These are phyloP conservation scores for Osmoderma eremita DNA, from an alignment of 2,888 invertebrate species.

Conservation along the genomic window DNA sequence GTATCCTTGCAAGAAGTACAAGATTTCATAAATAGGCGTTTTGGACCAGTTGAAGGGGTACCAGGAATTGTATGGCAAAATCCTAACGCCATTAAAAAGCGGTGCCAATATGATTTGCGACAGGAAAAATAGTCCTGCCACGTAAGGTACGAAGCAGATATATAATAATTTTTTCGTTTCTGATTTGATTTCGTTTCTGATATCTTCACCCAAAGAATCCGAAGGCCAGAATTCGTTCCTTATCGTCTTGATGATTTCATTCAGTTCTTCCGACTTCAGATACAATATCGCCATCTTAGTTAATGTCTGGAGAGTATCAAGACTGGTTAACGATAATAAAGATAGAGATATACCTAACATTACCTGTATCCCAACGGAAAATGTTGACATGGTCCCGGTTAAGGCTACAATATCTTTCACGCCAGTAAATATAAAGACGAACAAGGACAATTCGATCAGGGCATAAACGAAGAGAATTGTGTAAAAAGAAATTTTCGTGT, in stretches of 20 bases:
- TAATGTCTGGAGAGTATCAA: too few relatives aligned
- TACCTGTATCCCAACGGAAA: conserved; percentile 38
- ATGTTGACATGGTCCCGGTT: conserved; percentile 22
- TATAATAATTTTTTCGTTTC: conserved; percentile 31
- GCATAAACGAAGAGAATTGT: conserved; percentile 4
- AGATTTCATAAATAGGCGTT: conserved; percentile 45
- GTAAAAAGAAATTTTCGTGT: conserved; percentile 7
- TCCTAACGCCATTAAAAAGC: conserved; percentile 40
- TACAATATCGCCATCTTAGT: conserved; percentile 42
- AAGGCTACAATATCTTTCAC: conserved; percentile 19
- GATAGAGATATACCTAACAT: background rate
- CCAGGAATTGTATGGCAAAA: conserved; percentile 45
- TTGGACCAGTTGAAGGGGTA: conserved; percentile 43
- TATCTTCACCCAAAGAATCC: conserved; percentile 30
- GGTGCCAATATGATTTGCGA: conserved; percentile 44
- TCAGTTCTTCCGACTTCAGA: conserved; percentile 36
- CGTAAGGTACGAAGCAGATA: conserved; percentile 32
- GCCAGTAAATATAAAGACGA: conserved; percentile 17
- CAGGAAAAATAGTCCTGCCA: conserved; percentile 41
- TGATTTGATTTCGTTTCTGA: conserved; percentile 36
- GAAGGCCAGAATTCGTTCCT: conserved; percentile 46
- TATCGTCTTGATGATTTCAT: conserved; percentile 38
- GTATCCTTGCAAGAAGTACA: conserved; percentile 45
- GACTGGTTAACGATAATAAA: too few relatives aligned
- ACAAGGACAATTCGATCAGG: conserved; percentile 24